These are phyloP conservation scores for Perizoma flavofasciatum DNA, from an alignment of 2,888 invertebrate genomes.

Conservation along the genomic window DNA sequence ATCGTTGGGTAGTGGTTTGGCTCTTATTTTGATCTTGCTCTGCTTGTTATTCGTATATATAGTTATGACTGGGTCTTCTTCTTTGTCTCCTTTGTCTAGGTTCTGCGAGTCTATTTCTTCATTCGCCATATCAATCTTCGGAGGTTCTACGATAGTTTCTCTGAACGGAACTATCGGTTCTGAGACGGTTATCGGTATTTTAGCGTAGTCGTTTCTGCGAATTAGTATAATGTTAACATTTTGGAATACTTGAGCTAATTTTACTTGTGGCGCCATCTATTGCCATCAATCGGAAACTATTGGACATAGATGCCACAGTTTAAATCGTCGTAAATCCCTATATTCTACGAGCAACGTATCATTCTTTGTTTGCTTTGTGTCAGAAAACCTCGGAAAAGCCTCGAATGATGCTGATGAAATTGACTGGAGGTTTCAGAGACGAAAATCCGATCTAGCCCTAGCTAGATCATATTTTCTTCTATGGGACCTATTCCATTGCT, in stretches of 20 bases:
- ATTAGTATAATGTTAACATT: background rate
- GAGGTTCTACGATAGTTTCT: constrained; percentile 94
- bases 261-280: background rate
- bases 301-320: too few species aligned
- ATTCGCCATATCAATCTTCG: constrained; percentile 92
- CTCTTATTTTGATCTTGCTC: constrained; percentile 88
- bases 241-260: too few species aligned
- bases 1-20: constrained; percentile 89
- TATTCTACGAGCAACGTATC: too few species aligned
- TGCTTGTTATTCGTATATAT: constrained; percentile 89
- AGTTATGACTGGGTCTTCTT: constrained; percentile 79
- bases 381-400: too few species aligned
- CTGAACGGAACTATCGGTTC: constrained; percentile 98
- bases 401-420: too few species aligned
- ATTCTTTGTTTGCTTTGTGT: too few species aligned
- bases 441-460: too few species aligned
- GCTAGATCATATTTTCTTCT: too few species aligned
- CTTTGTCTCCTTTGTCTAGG: constrained; percentile 72
- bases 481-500: too few species aligned
- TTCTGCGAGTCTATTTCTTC: constrained; percentile 89
- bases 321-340: too few species aligned
- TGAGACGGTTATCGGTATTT: constrained; percentile 94
- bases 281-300: too few species aligned
- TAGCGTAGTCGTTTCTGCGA: constrained; percentile 88
- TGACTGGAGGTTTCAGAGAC: too few species aligned